Evolutionary conservation across 2,888 invertebrate species (phyloP).

Genomic region (Microctonus aethiopoides): DNA sequence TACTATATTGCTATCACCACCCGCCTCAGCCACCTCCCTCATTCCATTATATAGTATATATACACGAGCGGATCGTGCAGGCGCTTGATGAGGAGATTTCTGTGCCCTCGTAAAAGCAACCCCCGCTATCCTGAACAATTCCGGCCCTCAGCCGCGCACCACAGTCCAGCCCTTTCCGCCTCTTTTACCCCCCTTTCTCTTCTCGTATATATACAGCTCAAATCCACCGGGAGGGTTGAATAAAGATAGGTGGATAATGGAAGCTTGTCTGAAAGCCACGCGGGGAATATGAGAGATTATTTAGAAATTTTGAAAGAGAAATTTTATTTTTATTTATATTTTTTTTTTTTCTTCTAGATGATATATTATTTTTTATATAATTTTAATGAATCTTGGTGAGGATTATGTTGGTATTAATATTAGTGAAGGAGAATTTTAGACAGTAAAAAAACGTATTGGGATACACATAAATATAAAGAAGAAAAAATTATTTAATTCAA

Average conservation of each 20-base stretch:
- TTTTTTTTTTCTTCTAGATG: no score
- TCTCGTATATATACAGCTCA: background rate
- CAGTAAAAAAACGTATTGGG: background rate
- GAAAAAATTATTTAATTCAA: no score
- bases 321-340: background rate
- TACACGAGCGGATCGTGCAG: constrained; percentile 52
- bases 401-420: constrained; percentile 6
- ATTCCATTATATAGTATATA: background rate
- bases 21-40: constrained; percentile 12
- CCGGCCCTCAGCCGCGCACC: constrained; percentile 30
- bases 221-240: constrained; percentile 53
- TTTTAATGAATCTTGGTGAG: constrained; percentile 9
- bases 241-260: constrained; percentile 63
- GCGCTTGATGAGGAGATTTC: constrained; percentile 66
- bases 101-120: constrained; percentile 62
- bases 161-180: constrained; percentile 24
- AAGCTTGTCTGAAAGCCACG: constrained; percentile 40
- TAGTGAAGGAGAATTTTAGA: background rate
- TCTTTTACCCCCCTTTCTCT: constrained; percentile 31
- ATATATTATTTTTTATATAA: constrained; percentile 1
- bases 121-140: constrained; percentile 33
- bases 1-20: no score
- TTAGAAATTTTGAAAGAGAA: constrained; percentile 5
- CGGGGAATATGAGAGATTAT: constrained; percentile 24
- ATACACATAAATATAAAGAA: no score